Conservation (phyloP, 2,113 vertebrate species). For the Entosphenus tridentatus region DNA sequence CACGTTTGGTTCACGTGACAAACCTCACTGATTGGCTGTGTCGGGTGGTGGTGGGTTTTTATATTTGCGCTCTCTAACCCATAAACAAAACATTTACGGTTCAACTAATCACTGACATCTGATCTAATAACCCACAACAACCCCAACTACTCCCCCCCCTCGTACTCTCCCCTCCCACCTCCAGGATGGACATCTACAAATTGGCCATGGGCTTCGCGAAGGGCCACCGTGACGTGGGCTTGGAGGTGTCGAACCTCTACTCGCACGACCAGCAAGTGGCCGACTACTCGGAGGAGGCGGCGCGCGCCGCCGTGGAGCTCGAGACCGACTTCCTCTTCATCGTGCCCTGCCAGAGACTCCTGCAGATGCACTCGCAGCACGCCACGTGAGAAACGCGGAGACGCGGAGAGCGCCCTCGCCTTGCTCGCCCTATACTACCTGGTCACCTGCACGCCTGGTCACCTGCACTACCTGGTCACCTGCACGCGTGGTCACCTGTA, state of each 20-base stretch:
- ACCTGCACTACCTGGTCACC: not conserved
- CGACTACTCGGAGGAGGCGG: not conserved
- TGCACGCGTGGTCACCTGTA: not conserved
- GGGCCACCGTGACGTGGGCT: no score
- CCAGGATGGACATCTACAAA: no score
- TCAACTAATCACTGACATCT: no score
- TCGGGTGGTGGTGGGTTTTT: no score
- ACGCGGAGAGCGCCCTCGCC: not conserved
- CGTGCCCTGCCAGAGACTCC: constrained; percentile 32
- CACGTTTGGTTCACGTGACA: no score
- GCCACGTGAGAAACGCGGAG: constrained; percentile 29
- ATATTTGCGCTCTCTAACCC: no score
- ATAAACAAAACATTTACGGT: no score
- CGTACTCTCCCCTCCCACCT: no score
- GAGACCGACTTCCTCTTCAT: constrained; percentile 60
- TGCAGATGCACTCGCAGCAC: constrained; percentile 35
- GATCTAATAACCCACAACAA: no score
- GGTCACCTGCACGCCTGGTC: not conserved
- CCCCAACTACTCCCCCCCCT: no score
- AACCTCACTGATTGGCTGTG: no score
- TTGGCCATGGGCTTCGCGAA: no score
- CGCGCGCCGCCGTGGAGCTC: constrained; percentile 34
- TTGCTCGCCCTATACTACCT: not conserved
- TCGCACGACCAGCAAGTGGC: not conserved
- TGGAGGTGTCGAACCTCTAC: not conserved